phyloP scores from a whole-genome alignment of 2,113 vertebrate species.

The Dicerorhinus sumatrensis region DNA sequence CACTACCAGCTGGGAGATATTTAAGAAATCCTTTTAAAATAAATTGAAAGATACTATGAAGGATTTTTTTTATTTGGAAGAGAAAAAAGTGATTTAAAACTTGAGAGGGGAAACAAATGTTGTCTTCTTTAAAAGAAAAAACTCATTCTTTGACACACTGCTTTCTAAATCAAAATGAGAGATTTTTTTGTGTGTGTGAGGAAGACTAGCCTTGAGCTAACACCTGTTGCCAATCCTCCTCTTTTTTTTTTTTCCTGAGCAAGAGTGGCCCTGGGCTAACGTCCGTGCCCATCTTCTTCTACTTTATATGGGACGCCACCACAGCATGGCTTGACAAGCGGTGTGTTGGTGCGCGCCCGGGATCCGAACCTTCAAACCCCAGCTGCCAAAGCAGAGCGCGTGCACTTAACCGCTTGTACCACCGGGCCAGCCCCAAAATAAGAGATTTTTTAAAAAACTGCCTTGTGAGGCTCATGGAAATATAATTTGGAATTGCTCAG shows the following conservation, averaged over 20 bases:
- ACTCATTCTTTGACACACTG: background rate
- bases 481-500: background rate
- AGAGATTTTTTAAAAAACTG: background rate
- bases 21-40: background rate
- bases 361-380: too few species aligned
- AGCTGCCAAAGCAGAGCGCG: too few species aligned
- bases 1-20: background rate
- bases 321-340: too few species aligned
- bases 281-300: too few species aligned
- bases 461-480: background rate
- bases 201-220: too few species aligned
- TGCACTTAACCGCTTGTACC: too few species aligned
- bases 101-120: background rate
- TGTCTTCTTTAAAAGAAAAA: constrained; percentile 8
- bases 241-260: too few species aligned
- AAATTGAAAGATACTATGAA: constrained; percentile 24
- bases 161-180: background rate
- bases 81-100: constrained; percentile 21
- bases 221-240: too few species aligned
- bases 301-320: too few species aligned
- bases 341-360: too few species aligned
- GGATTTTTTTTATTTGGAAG: background rate
- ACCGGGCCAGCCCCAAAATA: background rate
- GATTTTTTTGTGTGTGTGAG: background rate
- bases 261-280: too few species aligned